Percentiles rank a stretch among this genome's conserved stretches.
Evolutionary conservation across 2,797 vertebrate species (phyloP).

Genomic region (Notolabrus celidotus): DNA sequence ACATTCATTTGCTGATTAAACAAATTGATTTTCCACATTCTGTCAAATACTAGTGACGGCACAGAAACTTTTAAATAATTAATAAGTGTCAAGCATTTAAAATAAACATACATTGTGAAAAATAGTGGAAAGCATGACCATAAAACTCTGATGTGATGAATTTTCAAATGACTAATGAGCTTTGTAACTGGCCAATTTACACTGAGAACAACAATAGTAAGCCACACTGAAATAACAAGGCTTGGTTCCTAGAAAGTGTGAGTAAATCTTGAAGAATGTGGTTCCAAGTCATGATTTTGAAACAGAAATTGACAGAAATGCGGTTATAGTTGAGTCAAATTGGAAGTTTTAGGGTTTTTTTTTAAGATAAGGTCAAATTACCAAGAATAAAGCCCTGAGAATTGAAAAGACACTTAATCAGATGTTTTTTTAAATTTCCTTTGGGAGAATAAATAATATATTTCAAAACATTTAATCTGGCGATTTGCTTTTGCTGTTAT

Average conservation of each 20-base stretch:
- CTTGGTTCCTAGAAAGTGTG: conserved; percentile 7
- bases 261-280: conserved; percentile 21
- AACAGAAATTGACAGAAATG: conserved; percentile 24
- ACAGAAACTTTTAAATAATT: conserved; percentile 17
- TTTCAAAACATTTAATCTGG: conserved; percentile 11
- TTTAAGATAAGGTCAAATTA: conserved; percentile 42
- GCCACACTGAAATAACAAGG: conserved; percentile 26
- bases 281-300: conserved; percentile 23
- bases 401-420: conserved; percentile 29
- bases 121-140: conserved; percentile 30
- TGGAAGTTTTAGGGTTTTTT: conserved; percentile 28
- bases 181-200: conserved; percentile 2
- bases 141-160: conserved; percentile 33
- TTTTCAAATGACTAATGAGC: conserved; percentile 28
- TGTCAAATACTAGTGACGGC: conserved; percentile 1
- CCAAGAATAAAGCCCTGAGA: conserved; percentile 43
- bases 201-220: conserved; percentile 28
- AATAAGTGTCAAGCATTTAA: conserved; percentile 19
- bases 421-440: conserved; percentile 24
- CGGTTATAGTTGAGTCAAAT: conserved; percentile 5
- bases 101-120: conserved; percentile 28
- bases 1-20: conserved; percentile 3
- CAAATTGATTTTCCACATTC: background rate
- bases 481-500: conserved; percentile 9
- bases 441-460: conserved; percentile 7